Evolutionary conservation across 2,888 invertebrate genomes (phyloP).

Genomic region (Caenorhabditis parvicauda): DNA sequence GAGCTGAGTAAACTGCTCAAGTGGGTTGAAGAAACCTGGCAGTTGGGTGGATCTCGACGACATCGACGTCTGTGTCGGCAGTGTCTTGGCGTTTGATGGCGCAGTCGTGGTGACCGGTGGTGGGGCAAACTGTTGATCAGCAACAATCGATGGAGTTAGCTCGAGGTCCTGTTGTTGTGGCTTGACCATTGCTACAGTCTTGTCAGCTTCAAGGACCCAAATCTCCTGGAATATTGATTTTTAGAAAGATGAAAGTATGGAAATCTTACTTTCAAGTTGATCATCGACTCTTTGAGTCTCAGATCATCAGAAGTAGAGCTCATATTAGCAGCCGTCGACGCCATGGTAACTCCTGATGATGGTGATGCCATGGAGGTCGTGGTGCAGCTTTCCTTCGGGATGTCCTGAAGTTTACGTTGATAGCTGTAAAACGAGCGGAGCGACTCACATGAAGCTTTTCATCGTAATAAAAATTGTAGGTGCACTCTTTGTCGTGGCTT

Average conservation of each 20-base stretch:
- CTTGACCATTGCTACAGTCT: constrained; percentile 35
- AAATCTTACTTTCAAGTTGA: constrained; percentile 35
- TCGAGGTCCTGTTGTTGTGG: constrained; percentile 31
- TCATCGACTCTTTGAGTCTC: constrained; percentile 42
- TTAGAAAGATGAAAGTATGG: not conserved
- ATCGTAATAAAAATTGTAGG: constrained; percentile 43
- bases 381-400: not conserved
- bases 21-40: no score
- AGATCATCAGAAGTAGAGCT: constrained; percentile 34
- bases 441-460: constrained; percentile 23
- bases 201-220: constrained; percentile 15
- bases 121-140: constrained; percentile 5
- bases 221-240: constrained; percentile 11
- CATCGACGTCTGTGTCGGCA: no score
- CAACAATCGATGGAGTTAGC: constrained; percentile 6
- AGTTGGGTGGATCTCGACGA: no score
- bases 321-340: no score
- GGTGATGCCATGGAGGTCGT: no score
- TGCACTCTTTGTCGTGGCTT: no score
- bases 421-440: not conserved
- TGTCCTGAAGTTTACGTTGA: not conserved
- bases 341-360: no score
- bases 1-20: no score
- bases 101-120: no score
- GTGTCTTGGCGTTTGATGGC: no score